phyloP scores from a whole-genome alignment of 23 tunicate genomes.

The Trididemnum miniatum region DNA sequence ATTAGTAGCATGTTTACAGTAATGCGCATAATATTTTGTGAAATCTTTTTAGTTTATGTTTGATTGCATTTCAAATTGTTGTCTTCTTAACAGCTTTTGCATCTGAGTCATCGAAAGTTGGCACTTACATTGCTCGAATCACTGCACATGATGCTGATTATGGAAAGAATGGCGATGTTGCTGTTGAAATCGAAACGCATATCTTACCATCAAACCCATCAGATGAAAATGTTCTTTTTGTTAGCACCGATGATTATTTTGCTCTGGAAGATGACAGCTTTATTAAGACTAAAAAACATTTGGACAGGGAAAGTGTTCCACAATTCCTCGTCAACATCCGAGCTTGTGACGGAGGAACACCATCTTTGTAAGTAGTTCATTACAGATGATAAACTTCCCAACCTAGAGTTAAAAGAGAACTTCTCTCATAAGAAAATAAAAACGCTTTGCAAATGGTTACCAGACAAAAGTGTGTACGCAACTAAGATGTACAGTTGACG shows the following conservation, averaged over 20 bases:
- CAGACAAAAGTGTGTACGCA: too few species aligned
- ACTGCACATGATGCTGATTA: constrained; percentile 59
- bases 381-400: too few species aligned
- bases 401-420: too few species aligned
- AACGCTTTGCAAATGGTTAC: too few species aligned
- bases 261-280: constrained; percentile 41
- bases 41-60: too few species aligned
- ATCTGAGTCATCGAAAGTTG: constrained; percentile 46
- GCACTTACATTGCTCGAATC: constrained; percentile 60
- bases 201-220: too few species aligned
- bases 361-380: constrained; percentile 23
- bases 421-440: too few species aligned
- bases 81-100: too few species aligned
- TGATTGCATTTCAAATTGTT: too few species aligned
- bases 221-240: neutral
- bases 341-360: constrained; percentile 66
- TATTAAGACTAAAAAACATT: constrained; percentile 29
- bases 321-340: constrained; percentile 39
- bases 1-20: too few species aligned
- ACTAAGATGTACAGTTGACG: too few species aligned
- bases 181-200: constrained; percentile 11
- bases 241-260: constrained; percentile 9
- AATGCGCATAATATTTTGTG: too few species aligned
- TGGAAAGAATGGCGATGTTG: constrained; percentile 60
- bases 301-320: constrained; percentile 61